A percentile compares a stretch with the other conserved stretches of the same genome.
These are phyloP conservation scores for Axis porcinus DNA, from an alignment of 2,113 vertebrate genomes.

Conservation along the genomic window DNA sequence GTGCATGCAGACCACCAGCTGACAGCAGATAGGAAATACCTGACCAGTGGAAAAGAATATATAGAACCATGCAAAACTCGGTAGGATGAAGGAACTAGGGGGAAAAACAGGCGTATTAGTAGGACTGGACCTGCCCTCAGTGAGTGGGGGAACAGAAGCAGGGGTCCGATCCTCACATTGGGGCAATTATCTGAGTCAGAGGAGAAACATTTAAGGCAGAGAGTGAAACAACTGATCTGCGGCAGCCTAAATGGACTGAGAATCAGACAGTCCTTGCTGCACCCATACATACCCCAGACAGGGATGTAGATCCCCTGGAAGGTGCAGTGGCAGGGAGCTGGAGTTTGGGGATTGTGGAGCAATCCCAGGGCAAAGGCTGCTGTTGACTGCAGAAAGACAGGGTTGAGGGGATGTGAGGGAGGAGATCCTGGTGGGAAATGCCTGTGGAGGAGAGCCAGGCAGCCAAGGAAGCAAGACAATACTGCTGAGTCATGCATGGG, in stretches of 20 bases:
- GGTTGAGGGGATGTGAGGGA: neutral
- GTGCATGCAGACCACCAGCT: neutral
- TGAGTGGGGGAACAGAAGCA: neutral
- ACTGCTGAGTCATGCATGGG: neutral
- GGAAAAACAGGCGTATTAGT: neutral
- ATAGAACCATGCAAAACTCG: rapidly evolving
- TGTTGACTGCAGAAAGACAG: neutral
- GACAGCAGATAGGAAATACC: neutral
- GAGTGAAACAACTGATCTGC: neutral
- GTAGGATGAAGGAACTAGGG: neutral
- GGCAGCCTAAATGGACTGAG: neutral
- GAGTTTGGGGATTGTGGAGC: neutral
- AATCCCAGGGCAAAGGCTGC: neutral
- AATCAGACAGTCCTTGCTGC: neutral
- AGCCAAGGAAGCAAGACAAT: neutral
- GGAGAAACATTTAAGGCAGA: neutral
- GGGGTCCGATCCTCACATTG: neutral
- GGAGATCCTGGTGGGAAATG: neutral
- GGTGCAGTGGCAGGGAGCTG: neutral
- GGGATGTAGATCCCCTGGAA: neutral
- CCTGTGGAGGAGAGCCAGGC: neutral
- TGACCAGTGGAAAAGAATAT: neutral
- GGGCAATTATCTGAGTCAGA: neutral
- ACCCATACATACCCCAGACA: neutral
- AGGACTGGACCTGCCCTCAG: neutral